Percentiles rank a stretch among this genome's conserved stretches.
phyloP scores from a whole-genome alignment of 2,797 vertebrate species.

The Gallinago stenura region DNA sequence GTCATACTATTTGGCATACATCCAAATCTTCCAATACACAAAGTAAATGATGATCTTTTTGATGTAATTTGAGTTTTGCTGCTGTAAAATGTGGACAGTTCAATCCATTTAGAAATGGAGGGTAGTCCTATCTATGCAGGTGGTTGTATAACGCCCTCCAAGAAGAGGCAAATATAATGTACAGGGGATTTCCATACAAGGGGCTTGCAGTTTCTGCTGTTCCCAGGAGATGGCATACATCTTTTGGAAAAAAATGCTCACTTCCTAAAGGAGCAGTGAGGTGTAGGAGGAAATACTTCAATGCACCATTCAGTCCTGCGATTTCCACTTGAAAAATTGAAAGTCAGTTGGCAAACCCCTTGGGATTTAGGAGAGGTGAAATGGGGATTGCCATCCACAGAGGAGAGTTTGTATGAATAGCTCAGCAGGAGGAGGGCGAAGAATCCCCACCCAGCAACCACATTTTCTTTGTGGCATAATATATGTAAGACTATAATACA shows the following conservation, averaged over 20 bases:
- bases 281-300: constrained; percentile 16
- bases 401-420: constrained; percentile 16
- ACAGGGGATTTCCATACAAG: neutral
- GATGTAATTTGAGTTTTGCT: neutral
- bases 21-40: neutral
- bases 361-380: neutral
- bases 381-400: neutral
- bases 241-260: constrained; percentile 49
- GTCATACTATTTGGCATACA: neutral
- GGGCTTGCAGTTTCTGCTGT: constrained; percentile 33
- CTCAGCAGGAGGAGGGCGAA: constrained; percentile 20
- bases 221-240: constrained; percentile 64
- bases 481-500: constrained; percentile 69
- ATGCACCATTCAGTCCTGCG: neutral
- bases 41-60: neutral
- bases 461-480: constrained; percentile 72
- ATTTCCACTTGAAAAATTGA: constrained; percentile 52
- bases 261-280: neutral
- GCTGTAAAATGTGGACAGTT: neutral
- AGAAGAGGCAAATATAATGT: neutral
- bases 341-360: constrained; percentile 6
- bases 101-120: neutral
- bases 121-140: neutral
- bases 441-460: constrained; percentile 60
- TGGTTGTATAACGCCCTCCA: neutral